A percentile compares a stretch with the other conserved stretches of the same genome.
phyloP scores from a whole-genome alignment of 1,140 invertebrate species.

The Goniozus legneri region DNA sequence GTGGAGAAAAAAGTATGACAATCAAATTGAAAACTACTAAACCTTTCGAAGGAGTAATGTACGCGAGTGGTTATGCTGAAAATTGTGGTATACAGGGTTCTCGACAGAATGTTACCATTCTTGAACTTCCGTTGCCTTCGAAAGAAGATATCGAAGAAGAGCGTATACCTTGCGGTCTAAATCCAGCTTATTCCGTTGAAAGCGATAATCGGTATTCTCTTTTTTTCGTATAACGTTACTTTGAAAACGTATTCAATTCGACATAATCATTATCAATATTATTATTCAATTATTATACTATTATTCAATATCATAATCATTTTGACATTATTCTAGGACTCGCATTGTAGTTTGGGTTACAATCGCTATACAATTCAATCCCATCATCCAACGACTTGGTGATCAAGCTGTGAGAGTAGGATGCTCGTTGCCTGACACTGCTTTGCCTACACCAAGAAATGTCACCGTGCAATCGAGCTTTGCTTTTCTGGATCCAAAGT shows the following conservation, averaged over 20 bases:
- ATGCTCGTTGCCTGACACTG: constrained; percentile 48
- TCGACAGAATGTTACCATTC: constrained; percentile 45
- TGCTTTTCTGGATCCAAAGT: constrained; percentile 45
- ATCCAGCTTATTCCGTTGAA: constrained; percentile 38
- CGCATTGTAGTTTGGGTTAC: constrained; percentile 48
- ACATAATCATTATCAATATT: no score
- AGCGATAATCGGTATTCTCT: constrained; percentile 33
- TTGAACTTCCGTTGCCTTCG: constrained; percentile 44
- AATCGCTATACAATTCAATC: constrained; percentile 61
- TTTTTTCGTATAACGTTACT: no score
- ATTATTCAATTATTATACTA: no score
- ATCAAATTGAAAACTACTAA: constrained; percentile 52
- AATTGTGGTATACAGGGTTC: constrained; percentile 49
- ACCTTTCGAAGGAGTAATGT: constrained; percentile 55
- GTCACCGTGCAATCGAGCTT: constrained; percentile 45
- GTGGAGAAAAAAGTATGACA: constrained; percentile 50
- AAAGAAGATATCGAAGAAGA: constrained; percentile 15
- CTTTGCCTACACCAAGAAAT: constrained; percentile 39
- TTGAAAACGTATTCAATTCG: no score
- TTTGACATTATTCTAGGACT: constrained; percentile 30
- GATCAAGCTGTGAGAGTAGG: constrained; percentile 58
- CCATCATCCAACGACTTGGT: constrained; percentile 59
- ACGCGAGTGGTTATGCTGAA: constrained; percentile 47
- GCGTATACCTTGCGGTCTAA: constrained; percentile 38
- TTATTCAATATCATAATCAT: no score